Evolutionary conservation across 2,797 vertebrate species (phyloP), one percentile per base, ranked within the genome.

Genomic region (Pampus argenteus): DNA sequence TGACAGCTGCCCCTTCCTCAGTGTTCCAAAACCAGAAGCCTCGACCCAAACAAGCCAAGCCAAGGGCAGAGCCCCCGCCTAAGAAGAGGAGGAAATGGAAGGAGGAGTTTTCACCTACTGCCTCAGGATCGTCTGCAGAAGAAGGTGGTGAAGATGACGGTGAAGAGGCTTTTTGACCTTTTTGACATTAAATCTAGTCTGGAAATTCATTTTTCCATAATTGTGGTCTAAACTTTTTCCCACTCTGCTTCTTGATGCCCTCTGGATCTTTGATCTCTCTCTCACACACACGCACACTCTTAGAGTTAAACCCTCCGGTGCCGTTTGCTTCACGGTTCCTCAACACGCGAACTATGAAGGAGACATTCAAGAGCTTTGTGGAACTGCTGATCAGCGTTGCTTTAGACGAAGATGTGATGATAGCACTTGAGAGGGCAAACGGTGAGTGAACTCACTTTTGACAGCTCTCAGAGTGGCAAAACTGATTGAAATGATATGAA

Each of bases 41-140:
- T 75, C 96, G 96, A 93, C 94, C 94, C 81, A 99, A 98, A 90
- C 97, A 96, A 90, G 81, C 91, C 34, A 98, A 98, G 88, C 77
- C 95, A 56, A 96, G 95, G 89, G 97, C 96, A 66, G 98, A 99
- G 88, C 96, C 98, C 18, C 98, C 98, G 31, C 98, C 98, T 77
- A 99, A 99, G 92, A 99, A 99, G 91, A 95, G 98, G 88, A 98
- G 95, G 91, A 99, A 97, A 72, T 99, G 98, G 98, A 98, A 99
- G 86, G 97, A 98, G 87, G 97, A 96, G 77, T 97, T 97, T 81
- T 95, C 95, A 1, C 92, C 95, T 23, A 92, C 96, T 15, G 94
- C 94, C 3, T 96, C 97, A 0, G 96, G 94, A 66, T 97, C 97
- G 59, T 98, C 96, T 68, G 95, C 95, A 44, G 97, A 98, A 80